phyloP scores from a whole-genome alignment of 2,797 vertebrate species.

The Lepus oiostolus region DNA sequence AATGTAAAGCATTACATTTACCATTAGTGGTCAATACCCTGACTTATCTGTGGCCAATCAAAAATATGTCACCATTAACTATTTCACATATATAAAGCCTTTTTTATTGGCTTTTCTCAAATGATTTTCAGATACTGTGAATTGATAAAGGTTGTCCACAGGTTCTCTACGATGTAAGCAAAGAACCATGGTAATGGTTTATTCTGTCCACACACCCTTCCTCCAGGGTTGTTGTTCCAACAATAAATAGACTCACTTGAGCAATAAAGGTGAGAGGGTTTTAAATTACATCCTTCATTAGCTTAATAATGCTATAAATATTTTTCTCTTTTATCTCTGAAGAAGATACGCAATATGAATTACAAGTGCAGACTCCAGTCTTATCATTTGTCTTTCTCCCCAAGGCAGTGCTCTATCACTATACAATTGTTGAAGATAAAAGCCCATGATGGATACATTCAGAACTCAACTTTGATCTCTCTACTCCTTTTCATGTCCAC shows the following conservation, averaged over 20 bases:
- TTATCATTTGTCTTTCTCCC: constrained; percentile 27
- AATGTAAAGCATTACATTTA: neutral
- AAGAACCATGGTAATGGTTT: constrained; percentile 80
- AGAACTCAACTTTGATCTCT: constrained; percentile 9
- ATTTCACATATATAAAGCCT: constrained; percentile 23
- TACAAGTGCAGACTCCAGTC: constrained; percentile 38
- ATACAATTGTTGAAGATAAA: constrained; percentile 43
- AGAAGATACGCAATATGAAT: constrained; percentile 71
- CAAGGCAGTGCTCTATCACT: constrained; percentile 13
- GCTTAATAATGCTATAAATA: constrained; percentile 87
- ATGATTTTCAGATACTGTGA: neutral
- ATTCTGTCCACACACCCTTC: constrained; percentile 76
- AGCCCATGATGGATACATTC: neutral
- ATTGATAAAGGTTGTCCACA: neutral
- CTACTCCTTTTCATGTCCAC: neutral
- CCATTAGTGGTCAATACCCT: neutral
- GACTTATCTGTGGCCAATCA: neutral
- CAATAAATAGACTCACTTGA: constrained; percentile 85
- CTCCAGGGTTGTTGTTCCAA: constrained; percentile 78
- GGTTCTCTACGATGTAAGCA: constrained; percentile 60
- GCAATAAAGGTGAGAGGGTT: constrained; percentile 84
- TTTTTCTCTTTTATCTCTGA: constrained; percentile 87
- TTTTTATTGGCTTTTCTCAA: constrained; percentile 26
- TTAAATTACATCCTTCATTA: constrained; percentile 88
- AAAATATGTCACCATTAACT: neutral